Evolutionary conservation across 2,797 vertebrate species (phyloP), one percentile per base, ranked within the genome.

Genomic region (Alosa sapidissima): DNA sequence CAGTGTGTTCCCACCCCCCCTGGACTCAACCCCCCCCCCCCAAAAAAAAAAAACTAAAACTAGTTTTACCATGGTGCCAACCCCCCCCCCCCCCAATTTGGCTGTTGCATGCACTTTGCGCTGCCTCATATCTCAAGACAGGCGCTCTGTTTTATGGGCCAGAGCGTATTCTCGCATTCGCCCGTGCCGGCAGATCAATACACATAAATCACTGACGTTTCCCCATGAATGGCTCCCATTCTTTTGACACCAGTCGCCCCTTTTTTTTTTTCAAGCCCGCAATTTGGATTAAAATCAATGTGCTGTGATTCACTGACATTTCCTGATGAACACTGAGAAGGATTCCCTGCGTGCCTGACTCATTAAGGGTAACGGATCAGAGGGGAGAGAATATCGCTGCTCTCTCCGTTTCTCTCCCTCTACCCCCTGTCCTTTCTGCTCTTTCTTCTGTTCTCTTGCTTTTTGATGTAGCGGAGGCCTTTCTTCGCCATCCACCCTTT

Each of bases 381-480:
- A 41, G 68, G 36, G 41, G 16, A 36, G 68, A 75, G 11, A 2
- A 75, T 19, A 36, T 16, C 54, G 36, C 68, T 41, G 68, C 68
- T 72, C 65, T 14, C 28, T 68, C 7, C 13, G 13, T 68, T 24
- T 36, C 65, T 72, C 28, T 72, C 60, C 9, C 58, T n/a, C 58
- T 62, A 10, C 16, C 16, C 52, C 52, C 52, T 54, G 41, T 41
- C 52, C 7, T 1, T 54, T 54, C 52, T 54, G 52, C 58, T 24
- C 58, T 75, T 75, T 75, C 16, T 75, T 75, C 33, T 41, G 68
- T 45, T 75, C 68, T 75, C 33, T 75, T 19, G 33, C 36, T 75
- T 75, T 75, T 75, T 75, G 68, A 75, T 75, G 68, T 45, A 75
- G 33, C 33, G 8, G 13, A 45, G 36, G 33, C 68, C 68, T 75